Base-by-base conservation (phyloP, 2,888 invertebrate species). In the Scaptomyza parva region DNA sequence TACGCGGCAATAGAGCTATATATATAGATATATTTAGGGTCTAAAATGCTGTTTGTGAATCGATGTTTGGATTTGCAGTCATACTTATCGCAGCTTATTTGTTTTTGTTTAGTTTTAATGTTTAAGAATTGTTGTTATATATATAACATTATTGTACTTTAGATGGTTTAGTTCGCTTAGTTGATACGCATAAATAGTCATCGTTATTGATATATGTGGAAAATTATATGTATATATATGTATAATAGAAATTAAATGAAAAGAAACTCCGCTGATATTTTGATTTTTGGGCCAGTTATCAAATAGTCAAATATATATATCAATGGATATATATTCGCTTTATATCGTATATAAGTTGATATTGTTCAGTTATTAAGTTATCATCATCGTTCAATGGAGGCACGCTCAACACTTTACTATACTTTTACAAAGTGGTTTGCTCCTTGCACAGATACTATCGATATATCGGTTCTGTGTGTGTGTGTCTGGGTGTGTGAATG, bases 1-100 rank as follows among this genome's bases (percentile, higher is more conserved):
- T 91, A 91, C 91, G 91, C 91, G 91, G 90, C 90, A 91, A 91
- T 88, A 89, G 90, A 91, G 90, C 90, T 91, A 86, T 37, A 37
- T 37, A n/a, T 33, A 14, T 33, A 7, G n/a, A 14, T 40, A 39
- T 18, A 40, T 87, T 78, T 63, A 48, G 59, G 76, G 66, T 44
- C 71, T 82, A 70, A 69, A 53, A 74, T 55, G 72, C 74, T 59
- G 74, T 78, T 74, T 62, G 61, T 77, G 78, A 66, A 66, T 73
- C 55, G 57, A 58, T 65, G 60, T 51, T 37, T 75, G 48, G 54
- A 68, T 66, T 48, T 52, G 52, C 51, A 40, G 68, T 57, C 47
- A 37, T 76, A 65, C 54, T 62, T 60, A 57, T 47, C 52, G 57
- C 60, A 73, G 81, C 54, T 57, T 60, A 59, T 54, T 3, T 1